Evolutionary conservation across 1,140 invertebrate genomes (phyloP), one percentile per base, ranked within the genome.

Genomic region (Heterodera schachtii): DNA sequence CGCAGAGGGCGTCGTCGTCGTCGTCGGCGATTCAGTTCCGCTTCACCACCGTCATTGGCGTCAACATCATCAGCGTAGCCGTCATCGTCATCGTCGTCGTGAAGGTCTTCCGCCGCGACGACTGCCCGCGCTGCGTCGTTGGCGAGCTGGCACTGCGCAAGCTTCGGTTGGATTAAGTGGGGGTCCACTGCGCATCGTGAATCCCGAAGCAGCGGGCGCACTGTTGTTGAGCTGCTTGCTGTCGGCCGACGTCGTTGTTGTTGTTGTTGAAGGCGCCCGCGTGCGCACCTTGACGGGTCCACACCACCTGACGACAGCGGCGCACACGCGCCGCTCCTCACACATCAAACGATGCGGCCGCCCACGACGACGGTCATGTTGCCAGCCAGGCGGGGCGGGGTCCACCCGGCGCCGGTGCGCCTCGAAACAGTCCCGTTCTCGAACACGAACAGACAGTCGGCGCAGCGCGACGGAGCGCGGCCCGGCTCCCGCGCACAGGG

Each of bases 371-470:
- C 69, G 69, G 21, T 31, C 19, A 3, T 71, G 8, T 9, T 71
- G 7, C 69, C 13, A 16, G 3, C 57, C 7, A 5, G 8, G 8
- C 69, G 69, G 69, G 2, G 69, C 11, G 5, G 44, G 69, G 44
- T 41, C 31, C n/a, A 71, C 69, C 31, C n/a, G 6, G 16, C 69
- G 69, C n/a, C 69, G 69, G 44, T 71, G 69, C 69, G 69, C 69
- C 69, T 71, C 69, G 9, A 41, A 71, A 21, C 69, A 71, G 69
- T 71, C 69, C 69, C 16, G 7, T 7, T 71, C 5, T 41, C 31
- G 11, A 60, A 60, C 57, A 60, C 57, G 16, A 60, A 60, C 57
- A 9, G 57, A 13, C 57, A 60, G 57, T 60, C 57, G 57, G 8
- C 11, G 57, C 57, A 60, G 11, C 5, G 57, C 5, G 16, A 13